Evolutionary conservation across 2,888 invertebrate genomes (phyloP), one percentile per base, ranked within the genome.

Genomic region (Chloroclystis v-ata): DNA sequence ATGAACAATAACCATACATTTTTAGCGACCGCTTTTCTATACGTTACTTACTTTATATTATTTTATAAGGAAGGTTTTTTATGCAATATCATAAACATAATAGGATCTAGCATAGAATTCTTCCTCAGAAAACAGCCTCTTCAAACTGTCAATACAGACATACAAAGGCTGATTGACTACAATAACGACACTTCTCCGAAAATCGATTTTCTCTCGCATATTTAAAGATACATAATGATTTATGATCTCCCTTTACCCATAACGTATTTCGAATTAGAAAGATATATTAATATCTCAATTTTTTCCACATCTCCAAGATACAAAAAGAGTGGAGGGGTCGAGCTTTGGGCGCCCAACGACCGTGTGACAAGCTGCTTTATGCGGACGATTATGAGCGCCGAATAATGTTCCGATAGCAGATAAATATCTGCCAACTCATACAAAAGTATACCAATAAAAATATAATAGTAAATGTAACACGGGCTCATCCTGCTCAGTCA

Each of bases 341-440:
- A 66, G 69, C 78, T 80, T 82, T 82, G 75, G 82, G 80, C 82
- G 84, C 82, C 83, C 85, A 86, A 85, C 83, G 83, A 83, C 75
- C 87, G 87, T 86, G 84, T 85, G 87, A 87, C 87, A 86, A 82
- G 84, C 85, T 86, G 84, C 87, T 85, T 86, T 86, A 86, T 86
- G 85, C 78, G 76, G 78, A 81, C 82, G 85, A 83, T 85, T 86
- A 85, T 83, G 82, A 81, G 73, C 81, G 80, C 83, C 85, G 83
- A 86, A 85, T 86, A 85, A 86, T 84, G 84, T 84, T 83, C 78
- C 81, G 72, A 83, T 85, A 81, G 77, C 78, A 86, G 87, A 87
- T 87, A 87, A 87, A 87, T 87, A 87, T 86, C 87, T 86, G 87
- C 87, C 85, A 87, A 82, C 86, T 86, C 87, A 87, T 85, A 87